Percentiles rank a stretch among this genome's conserved stretches.
These are phyloP conservation scores for Hirtodrosophila duncani DNA, from an alignment of 2,888 invertebrate species.

Conservation along the genomic window DNA sequence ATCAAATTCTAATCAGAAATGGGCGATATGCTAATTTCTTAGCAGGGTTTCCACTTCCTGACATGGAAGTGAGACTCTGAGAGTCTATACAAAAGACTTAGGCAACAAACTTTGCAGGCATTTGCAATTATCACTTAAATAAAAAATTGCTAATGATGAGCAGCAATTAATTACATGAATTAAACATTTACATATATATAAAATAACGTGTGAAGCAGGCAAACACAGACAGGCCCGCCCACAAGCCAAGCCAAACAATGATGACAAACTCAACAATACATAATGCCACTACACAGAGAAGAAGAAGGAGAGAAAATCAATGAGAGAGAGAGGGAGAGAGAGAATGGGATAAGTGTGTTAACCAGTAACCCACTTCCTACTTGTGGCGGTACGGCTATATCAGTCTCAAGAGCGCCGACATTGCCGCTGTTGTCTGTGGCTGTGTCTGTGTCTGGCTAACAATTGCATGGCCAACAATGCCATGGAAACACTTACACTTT, in stretches of 20 bases:
- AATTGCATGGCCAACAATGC: constrained; percentile 54
- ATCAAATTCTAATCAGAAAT: constrained; percentile 25
- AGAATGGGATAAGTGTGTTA: constrained; percentile 5
- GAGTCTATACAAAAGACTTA: constrained; percentile 22
- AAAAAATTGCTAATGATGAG: constrained; percentile 4
- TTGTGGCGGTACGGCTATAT: constrained; percentile 20
- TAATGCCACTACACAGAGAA: too few species aligned
- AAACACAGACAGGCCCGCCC: too few species aligned
- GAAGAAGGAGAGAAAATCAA: too few species aligned
- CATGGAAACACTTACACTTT: constrained; percentile 72
- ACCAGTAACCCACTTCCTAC: constrained; percentile 67
- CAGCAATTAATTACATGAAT: too few species aligned
- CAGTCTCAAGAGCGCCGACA: constrained; percentile 41
- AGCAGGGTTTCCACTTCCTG: constrained; percentile 36
- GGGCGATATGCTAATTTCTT: constrained; percentile 11
- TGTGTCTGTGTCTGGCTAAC: not conserved
- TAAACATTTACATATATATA: too few species aligned
- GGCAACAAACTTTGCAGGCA: constrained; percentile 34
- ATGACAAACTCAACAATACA: too few species aligned
- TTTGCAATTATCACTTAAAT: constrained; percentile 4
- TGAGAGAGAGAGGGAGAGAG: too few species aligned
- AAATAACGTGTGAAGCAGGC: too few species aligned
- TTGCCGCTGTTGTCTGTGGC: constrained; percentile 15
- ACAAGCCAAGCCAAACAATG: too few species aligned
- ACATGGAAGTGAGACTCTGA: not conserved